Evolutionary conservation across 2,113 vertebrate species (phyloP), one percentile per base, ranked within the genome.

Genomic region (Ochotona princeps): DNA sequence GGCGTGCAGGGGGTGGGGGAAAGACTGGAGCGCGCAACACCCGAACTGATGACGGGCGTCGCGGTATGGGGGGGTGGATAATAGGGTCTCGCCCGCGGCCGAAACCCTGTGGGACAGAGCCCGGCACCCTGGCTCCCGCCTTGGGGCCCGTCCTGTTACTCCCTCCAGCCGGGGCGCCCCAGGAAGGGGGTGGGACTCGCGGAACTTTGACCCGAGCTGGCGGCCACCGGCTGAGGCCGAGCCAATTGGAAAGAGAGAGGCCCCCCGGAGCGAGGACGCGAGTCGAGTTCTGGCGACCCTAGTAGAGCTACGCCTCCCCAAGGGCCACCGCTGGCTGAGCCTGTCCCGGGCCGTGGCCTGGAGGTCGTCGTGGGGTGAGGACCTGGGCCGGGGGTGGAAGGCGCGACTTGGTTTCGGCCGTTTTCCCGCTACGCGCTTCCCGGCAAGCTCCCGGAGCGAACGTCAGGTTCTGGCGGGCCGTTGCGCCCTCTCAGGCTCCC

Each of bases 1-100:
- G 38, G 38, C 38, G 38, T 44, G 38, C 4, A 44, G 38, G 54
- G 54, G 12, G 54, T 13, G 54, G 4, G 54, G 54, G 54, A 67
- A 78, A 95, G 96, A 91, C 95, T 83, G 63, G 96, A 83, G 93
- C 94, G 72, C 92, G 75, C 78, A 70, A 92, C 83, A 81, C 85
- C 93, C 83, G 95, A 86, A 25, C 51, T 35, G 51, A 9, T 32
- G 38, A 44, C 38, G 38, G 3, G 38, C 38, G 38, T 44, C 4
- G 38, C 38, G 38, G 38, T 4, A 44, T 44, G 38, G 38, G 38
- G 38, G 38, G 38, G 38, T 44, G 79, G 47, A 54, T 54, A 73
- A 73, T 10, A 2, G 63, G 74, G 51, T 54, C 30, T 54, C 8
- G 80, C 26, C 57, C 60, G 57, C 2, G 9, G 80, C 14, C 20